Conservation (phyloP, 1,140 invertebrate genomes). For the Spodoptera frugiperda region DNA sequence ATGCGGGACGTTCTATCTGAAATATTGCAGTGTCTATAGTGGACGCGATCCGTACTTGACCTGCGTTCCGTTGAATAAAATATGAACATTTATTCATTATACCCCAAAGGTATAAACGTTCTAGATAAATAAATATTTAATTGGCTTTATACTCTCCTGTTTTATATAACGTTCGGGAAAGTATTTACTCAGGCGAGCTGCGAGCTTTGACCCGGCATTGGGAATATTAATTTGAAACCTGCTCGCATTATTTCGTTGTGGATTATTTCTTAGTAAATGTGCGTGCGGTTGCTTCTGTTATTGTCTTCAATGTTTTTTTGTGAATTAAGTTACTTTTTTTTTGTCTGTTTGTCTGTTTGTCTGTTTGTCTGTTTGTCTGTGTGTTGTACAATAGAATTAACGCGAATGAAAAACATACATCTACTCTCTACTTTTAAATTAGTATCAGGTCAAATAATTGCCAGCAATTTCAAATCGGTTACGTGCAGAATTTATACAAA, state of each 20-base stretch:
- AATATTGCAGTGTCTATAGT: slow-evolving; percentile 45
- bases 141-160: slow-evolving; percentile 28
- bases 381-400: too few relatives aligned
- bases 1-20: slow-evolving; percentile 51
- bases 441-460: too few relatives aligned
- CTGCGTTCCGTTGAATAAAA: slow-evolving; percentile 45
- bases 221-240: slow-evolving; percentile 13
- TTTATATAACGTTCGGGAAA: slow-evolving; percentile 31
- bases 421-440: too few relatives aligned
- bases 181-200: slow-evolving; percentile 19
- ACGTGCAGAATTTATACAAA: too few relatives aligned
- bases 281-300: too few relatives aligned
- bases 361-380: too few relatives aligned
- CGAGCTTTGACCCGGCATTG: not conserved
- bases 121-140: slow-evolving; percentile 39
- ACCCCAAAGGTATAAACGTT: slow-evolving; percentile 32
- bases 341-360: too few relatives aligned
- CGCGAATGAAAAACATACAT: too few relatives aligned
- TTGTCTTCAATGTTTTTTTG: too few relatives aligned
- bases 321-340: too few relatives aligned
- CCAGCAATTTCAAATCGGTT: too few relatives aligned
- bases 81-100: slow-evolving; percentile 45
- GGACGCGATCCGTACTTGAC: slow-evolving; percentile 40
- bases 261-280: not conserved
- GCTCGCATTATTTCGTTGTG: not conserved